A percentile compares a stretch with the other conserved stretches of the same genome.
These are phyloP conservation scores for Fregetta grallaria DNA, from an alignment of 2,113 vertebrate genomes.

Conservation along the genomic window DNA sequence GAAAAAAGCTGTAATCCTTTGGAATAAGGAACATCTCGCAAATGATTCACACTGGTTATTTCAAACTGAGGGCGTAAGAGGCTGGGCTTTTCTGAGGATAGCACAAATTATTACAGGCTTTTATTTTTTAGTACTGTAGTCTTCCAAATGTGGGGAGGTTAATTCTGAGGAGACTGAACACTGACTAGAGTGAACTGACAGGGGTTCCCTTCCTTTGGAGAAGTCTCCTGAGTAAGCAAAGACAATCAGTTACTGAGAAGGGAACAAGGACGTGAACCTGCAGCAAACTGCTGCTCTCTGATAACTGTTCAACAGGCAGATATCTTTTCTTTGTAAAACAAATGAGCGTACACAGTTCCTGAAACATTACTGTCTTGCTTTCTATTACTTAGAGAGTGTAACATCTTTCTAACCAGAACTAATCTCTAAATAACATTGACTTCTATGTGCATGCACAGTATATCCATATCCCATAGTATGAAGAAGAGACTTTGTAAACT, in stretches of 20 bases:
- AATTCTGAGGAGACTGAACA: not conserved
- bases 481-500: not conserved
- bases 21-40: not conserved
- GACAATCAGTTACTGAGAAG: not conserved
- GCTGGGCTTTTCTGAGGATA: not conserved
- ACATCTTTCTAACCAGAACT: not conserved
- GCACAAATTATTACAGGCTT: not conserved
- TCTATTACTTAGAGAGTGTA: not conserved
- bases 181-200: not conserved
- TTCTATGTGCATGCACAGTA: not conserved
- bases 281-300: not conserved
- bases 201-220: not conserved
- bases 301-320: not conserved
- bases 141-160: not conserved
- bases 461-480: not conserved
- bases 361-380: not conserved
- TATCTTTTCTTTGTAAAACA: not conserved
- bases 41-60: not conserved
- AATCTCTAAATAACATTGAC: not conserved
- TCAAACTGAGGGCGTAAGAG: not conserved
- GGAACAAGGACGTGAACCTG: not conserved
- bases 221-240: not conserved
- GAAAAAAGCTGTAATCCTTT: not conserved
- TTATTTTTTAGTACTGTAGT: not conserved
- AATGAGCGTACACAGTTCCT: not conserved